Evolutionary conservation across 2,797 vertebrate species (phyloP), one percentile per base, ranked within the genome.

Genomic region (Ispidina picta): DNA sequence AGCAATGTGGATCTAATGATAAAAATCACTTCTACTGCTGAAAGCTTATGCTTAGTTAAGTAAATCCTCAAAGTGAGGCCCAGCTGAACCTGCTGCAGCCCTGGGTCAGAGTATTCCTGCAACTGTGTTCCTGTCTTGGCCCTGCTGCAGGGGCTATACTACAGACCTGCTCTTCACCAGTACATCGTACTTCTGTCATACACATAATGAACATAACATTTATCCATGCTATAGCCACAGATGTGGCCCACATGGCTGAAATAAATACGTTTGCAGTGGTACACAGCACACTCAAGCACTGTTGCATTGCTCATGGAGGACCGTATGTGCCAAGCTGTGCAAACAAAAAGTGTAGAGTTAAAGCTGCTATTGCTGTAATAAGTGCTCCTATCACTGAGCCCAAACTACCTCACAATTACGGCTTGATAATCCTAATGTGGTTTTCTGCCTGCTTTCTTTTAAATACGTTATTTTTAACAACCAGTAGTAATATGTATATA

Each of bases 381-480:
- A 66, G 44, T 16, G 59, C 2, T 23, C n/a, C 25, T 23, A 9
- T 35, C 52, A 5, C 37, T 59, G 25, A 82, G 41, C 59, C 25
- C 33, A 37, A 75, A 90, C 9, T 15, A 41, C 39, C 18, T 29
- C 15, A 23, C n/a, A 84, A 29, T 78, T 73, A 63, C 19, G 78
- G 35, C 8, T 25, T 28, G 49, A 43, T 23, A 66, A 31, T 76
- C 44, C 68, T 51, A 26, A 64, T 11, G 6, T 28, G 11, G 21
- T 76, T 80, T 84, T 73, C 12, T 76, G 33, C 8, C 14, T 7
- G 3, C 13, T 26, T 75, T 22, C 41, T 81, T 89, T 88, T 29
- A 66, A 86, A 76, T 15, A 19, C 20, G 48, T 26, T 83, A 52
- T 69, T 86, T 70, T 31, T 46, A 83, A 77, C 72, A 86, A n/a